Evolutionary conservation across 2,888 invertebrate species (phyloP).

Genomic region (Pandemis cinnamomeana): DNA sequence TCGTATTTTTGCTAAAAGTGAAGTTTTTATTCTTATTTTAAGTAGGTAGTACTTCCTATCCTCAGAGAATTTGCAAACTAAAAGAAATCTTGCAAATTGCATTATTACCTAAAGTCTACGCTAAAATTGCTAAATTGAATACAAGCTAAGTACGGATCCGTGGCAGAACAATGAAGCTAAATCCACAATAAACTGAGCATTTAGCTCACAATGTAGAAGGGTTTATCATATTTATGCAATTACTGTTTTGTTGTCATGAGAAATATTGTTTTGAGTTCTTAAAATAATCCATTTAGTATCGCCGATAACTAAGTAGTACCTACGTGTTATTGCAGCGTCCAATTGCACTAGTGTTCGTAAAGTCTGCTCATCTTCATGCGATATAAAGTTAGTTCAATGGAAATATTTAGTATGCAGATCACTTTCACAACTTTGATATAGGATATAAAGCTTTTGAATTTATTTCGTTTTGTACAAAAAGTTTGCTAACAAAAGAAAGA

Average conservation of each 20-base stretch:
- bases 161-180: neutral
- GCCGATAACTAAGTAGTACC: too few relatives aligned
- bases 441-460: constrained; percentile 54
- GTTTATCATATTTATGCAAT: neutral
- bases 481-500: constrained; percentile 53
- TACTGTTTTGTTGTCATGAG: too few relatives aligned
- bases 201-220: neutral
- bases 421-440: constrained; percentile 55
- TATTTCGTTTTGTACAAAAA: constrained; percentile 53
- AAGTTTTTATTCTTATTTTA: too few relatives aligned
- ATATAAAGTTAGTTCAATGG: constrained; percentile 43
- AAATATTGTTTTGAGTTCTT: too few relatives aligned
- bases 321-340: too few relatives aligned
- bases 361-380: too few relatives aligned
- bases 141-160: neutral
- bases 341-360: too few relatives aligned
- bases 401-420: constrained; percentile 62
- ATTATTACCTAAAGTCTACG: neutral
- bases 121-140: neutral
- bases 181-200: neutral
- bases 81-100: neutral
- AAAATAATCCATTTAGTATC: too few relatives aligned
- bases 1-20: too few relatives aligned
- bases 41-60: neutral
- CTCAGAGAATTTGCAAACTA: neutral